Conservation (phyloP, 2,797 vertebrate species). For the Zenarchopterus dispar region DNA sequence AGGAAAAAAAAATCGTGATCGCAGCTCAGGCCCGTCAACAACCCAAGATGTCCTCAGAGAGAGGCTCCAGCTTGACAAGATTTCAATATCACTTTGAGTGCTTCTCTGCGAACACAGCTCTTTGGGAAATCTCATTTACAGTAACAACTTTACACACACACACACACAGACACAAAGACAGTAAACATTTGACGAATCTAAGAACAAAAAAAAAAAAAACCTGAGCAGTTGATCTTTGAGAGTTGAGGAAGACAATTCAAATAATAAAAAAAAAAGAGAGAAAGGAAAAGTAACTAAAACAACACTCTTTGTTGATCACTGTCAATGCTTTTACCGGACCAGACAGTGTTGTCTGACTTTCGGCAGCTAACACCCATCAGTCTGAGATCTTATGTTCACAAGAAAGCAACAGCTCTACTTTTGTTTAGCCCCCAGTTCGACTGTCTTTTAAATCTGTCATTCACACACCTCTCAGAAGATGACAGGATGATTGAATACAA, state of each 20-base stretch:
- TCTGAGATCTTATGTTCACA: constrained; percentile 74
- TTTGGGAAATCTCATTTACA: constrained; percentile 86
- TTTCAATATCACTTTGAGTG: constrained; percentile 87
- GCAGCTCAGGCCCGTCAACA: constrained; percentile 81
- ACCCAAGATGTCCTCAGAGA: constrained; percentile 81
- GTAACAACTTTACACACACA: constrained; percentile 71
- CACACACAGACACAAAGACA: constrained; percentile 63
- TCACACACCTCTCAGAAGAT: constrained; percentile 79
- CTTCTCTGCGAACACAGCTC: constrained; percentile 77
- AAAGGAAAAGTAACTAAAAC: constrained; percentile 62
- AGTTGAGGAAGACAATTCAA: constrained; percentile 72
- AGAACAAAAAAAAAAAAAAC: constrained; percentile 45
- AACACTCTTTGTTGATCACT: constrained; percentile 87
- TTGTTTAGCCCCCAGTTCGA: constrained; percentile 80
- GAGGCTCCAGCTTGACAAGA: constrained; percentile 84
- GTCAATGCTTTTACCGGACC: constrained; percentile 83
- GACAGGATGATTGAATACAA: constrained; percentile 85
- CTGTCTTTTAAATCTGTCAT: constrained; percentile 82
- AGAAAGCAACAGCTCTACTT: constrained; percentile 72
- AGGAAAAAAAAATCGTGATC: constrained; percentile 73
- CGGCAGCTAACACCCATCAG: constrained; percentile 70
- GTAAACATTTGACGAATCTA: constrained; percentile 71
- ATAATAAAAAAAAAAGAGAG: constrained; percentile 46
- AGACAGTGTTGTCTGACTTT: constrained; percentile 81
- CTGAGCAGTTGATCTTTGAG: constrained; percentile 82